Evolutionary conservation across 2,113 vertebrate species (phyloP).

Genomic region (Callopanchax toddi): DNA sequence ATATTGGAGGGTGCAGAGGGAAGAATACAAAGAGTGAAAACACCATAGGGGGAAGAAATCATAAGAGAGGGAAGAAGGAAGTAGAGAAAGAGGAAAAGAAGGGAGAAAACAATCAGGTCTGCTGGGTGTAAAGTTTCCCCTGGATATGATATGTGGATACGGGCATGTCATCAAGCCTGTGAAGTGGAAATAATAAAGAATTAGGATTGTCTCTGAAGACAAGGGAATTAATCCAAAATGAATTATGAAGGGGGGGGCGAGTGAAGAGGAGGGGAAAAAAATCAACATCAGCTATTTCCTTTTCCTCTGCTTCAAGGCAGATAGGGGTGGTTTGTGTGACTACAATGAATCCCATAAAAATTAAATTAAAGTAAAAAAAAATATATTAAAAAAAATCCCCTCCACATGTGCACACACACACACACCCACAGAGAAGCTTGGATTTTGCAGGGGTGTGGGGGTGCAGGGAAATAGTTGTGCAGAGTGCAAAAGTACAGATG

Average conservation of each 20-base stretch:
- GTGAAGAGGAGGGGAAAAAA: conserved; percentile 32
- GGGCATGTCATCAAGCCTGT: conserved; percentile 78
- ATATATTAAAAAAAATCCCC: conserved; percentile 59
- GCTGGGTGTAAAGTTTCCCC: conserved; percentile 77
- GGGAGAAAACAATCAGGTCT: conserved; percentile 65
- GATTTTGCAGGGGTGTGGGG: conserved; percentile 53
- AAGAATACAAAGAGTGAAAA: conserved; percentile 8
- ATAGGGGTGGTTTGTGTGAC: conserved; percentile 68
- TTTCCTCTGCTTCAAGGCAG: conserved; percentile 72
- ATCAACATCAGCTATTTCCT: conserved; percentile 77
- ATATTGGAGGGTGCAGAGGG: background rate
- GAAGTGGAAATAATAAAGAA: conserved; percentile 83
- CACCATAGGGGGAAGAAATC: conserved; percentile 12
- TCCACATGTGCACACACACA: background rate
- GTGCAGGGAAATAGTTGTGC: conserved; percentile 56
- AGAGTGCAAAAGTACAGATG: conserved; percentile 61
- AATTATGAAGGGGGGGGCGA: conserved; percentile 64
- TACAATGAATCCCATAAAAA: conserved; percentile 71
- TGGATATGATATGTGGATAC: conserved; percentile 77
- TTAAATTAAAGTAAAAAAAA: conserved; percentile 72
- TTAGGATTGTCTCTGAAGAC: conserved; percentile 82
- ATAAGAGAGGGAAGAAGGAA: background rate
- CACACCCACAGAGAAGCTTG: conserved; percentile 48
- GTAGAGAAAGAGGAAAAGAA: conserved; percentile 15
- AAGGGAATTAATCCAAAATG: conserved; percentile 81